Evolutionary conservation across 2,888 invertebrate genomes (phyloP), one percentile per base, ranked within the genome.

Genomic region (Acanthococcus lagerstroemiae): DNA sequence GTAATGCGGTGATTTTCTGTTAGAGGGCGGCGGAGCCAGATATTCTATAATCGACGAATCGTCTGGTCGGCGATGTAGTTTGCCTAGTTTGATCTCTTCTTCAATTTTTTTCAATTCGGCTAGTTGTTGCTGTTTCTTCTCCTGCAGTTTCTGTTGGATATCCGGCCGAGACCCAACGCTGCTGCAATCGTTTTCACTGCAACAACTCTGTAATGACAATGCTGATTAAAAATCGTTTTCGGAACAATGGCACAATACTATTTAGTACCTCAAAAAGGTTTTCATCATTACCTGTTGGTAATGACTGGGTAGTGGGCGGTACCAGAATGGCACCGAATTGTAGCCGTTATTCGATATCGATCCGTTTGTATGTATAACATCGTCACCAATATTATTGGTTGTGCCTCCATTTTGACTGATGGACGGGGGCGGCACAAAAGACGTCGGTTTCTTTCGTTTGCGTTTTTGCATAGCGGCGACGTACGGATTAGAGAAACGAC

Each of bases 381-480:
- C 30, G 19, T 30, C 60, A 19, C 46, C 24, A 15, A 25, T 15
- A 24, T 52, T 46, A 55, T 69, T 70, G 24, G 69, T 70, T 55
- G 69, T 70, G 3, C 69, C 58, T 9, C 70, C 69, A 19, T 58
- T 65, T 6, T 69, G 65, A 5, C 69, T 69, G 15, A 72, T 70
- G 15, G 77, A 77, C 0, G 85, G 84, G 0, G 90, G 90, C 0
- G 90, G 90, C 3, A 91, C 86, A 75, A 91, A 90, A 0, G 86
- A 84, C 0, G 90, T 90, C n/a, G 91, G 90, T 76, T 90, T 91
- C 75, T 92, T 92, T 77, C 91, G 91, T 75, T 91, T 91, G 24
- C 90, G 80, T 69, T 84, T 86, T 21, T 83, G 82, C 45, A 77
- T 77, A n/a, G 73, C 73, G 4, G 73, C 73, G 19, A 68, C 67